Evolutionary conservation across 2,113 vertebrate species (phyloP), one percentile per base, ranked within the genome.

Genomic region (Todiramphus saurophagus): DNA sequence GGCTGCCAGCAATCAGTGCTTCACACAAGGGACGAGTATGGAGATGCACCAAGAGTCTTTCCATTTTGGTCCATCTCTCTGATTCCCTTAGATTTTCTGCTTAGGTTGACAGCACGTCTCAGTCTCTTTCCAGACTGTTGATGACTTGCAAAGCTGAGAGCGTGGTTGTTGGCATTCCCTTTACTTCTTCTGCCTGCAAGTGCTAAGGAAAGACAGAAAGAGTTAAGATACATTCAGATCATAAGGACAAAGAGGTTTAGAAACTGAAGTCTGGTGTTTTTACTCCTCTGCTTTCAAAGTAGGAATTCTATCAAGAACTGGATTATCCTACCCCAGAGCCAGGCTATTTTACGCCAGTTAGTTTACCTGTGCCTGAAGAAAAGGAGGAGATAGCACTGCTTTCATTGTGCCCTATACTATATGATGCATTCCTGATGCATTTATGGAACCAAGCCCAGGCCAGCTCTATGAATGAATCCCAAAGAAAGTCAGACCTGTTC

Each of bases 401-500:
- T 58, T 80, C 48, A 13, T 35, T 53, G 68, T 28, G 75, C 39
- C 46, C 48, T 25, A 6, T 31, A 33, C 30, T 58, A 8, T 16
- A 58, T 25, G 10, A 37, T 56, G 62, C 48, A 58, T 64, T 90
- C 44, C 86, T 78, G 74, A 44, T 44, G 50, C 51, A 39, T 56
- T n/a, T 31, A n/a, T 24, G 79, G 58, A 86, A 51, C n/a, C 10
- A 86, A 86, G 79, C 37, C 37, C 41, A 41, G 72, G 50, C 21
- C 83, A 86, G 50, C 11, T 66, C 37, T 72, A 18, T 1, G 4
- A 63, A 72, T 56, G 51, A 91, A 77, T 82, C 46, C 60, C 51
- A 30, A 8, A 46, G 59, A 90, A 94, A 77, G 73, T 37, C 83
- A 89, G 77, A 92, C 90, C 80, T 82, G 92, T 70, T 94, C 56